A percentile compares a stretch with the other conserved stretches of the same genome.
Evolutionary conservation across 2,113 vertebrate genomes (phyloP).

Genomic region (Callipepla squamata): DNA sequence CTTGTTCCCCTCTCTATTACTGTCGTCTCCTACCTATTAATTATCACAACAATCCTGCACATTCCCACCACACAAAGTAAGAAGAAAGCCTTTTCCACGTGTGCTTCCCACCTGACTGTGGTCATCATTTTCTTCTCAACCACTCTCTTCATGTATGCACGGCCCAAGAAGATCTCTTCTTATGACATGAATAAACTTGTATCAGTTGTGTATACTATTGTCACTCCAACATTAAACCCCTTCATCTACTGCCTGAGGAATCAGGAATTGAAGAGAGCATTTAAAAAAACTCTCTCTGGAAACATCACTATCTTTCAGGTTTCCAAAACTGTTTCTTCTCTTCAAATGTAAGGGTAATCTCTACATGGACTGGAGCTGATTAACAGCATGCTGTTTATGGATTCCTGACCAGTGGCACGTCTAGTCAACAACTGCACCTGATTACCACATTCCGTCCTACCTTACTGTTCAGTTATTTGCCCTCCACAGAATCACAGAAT

Average conservation of each 20-base stretch:
- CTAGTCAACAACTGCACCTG: not conserved
- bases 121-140: slow-evolving; percentile 46
- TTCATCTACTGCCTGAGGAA: slow-evolving; percentile 65
- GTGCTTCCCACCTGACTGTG: slow-evolving; percentile 51
- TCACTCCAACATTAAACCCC: slow-evolving; percentile 52
- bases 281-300: not conserved
- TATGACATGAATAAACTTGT: slow-evolving; percentile 38
- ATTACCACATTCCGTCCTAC: not conserved
- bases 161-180: not conserved
- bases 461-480: not conserved
- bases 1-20: slow-evolving; percentile 24
- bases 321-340: not conserved
- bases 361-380: not conserved
- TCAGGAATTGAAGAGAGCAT: slow-evolving; percentile 14
- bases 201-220: slow-evolving; percentile 13
- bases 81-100: slow-evolving; percentile 58
- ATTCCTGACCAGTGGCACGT: not conserved
- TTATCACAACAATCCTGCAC: not conserved
- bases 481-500: not conserved
- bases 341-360: not conserved
- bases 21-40: slow-evolving; percentile 12
- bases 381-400: not conserved
- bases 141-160: slow-evolving; percentile 35
- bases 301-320: not conserved
- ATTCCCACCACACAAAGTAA: slow-evolving; percentile 17